Percentiles rank a stretch among this genome's conserved stretches.
phyloP scores from a whole-genome alignment of 2,113 vertebrate genomes.

The Cephalopterus ornatus region DNA sequence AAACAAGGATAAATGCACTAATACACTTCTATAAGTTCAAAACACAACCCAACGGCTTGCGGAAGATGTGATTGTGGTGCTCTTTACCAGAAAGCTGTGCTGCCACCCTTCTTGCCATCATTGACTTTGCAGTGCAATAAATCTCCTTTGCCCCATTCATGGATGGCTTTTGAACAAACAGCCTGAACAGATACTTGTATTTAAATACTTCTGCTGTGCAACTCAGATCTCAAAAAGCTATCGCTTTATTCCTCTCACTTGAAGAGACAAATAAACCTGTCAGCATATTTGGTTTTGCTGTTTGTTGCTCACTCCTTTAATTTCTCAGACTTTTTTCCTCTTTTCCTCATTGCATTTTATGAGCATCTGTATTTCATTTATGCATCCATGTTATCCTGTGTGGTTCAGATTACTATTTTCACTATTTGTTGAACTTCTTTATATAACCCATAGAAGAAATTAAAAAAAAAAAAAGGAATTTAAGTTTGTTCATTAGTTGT shows the following conservation, averaged over 20 bases:
- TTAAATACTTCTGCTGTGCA: not conserved
- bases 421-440: not conserved
- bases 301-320: not conserved
- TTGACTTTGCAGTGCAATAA: not conserved
- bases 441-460: not conserved
- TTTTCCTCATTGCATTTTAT: not conserved
- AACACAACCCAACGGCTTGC: not conserved
- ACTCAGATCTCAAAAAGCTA: not conserved
- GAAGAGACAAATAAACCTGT: not conserved
- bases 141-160: not conserved
- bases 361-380: not conserved
- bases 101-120: not conserved
- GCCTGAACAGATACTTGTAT: not conserved
- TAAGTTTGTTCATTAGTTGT: not conserved
- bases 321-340: not conserved
- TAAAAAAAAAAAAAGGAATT: not conserved
- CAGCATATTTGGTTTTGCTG: not conserved
- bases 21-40: not conserved
- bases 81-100: not conserved
- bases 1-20: not conserved
- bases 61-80: not conserved
- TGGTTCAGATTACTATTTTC: not conserved
- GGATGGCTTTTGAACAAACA: not conserved
- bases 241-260: not conserved
- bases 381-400: not conserved